Percentiles rank a stretch among this genome's conserved stretches.
phyloP scores from a whole-genome alignment of 1,140 invertebrate species.

The Papilio polytes region DNA sequence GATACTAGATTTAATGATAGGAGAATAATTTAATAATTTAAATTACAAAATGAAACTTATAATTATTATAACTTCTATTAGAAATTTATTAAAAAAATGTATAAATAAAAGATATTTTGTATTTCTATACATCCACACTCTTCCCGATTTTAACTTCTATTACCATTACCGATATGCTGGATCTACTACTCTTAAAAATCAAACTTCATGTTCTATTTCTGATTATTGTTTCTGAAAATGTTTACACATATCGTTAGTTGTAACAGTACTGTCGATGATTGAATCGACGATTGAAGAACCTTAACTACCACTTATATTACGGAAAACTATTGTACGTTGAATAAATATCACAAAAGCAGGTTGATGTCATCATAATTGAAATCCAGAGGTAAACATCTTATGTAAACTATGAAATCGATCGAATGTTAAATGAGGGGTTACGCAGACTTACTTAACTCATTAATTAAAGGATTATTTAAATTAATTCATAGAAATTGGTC shows the following conservation, averaged over 20 bases:
- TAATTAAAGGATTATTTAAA: constrained; percentile 20
- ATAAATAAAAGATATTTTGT: too few species aligned
- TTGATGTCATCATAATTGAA: constrained; percentile 15
- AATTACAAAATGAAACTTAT: constrained; percentile 12
- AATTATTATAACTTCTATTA: too few species aligned
- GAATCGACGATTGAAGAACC: neutral
- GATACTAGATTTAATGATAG: constrained; percentile 72
- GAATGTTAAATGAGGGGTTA: constrained; percentile 16
- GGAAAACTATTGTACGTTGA: constrained; percentile 8
- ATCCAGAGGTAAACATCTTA: neutral
- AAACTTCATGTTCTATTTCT: too few species aligned
- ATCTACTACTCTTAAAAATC: too few species aligned
- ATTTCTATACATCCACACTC: too few species aligned
- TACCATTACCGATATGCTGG: too few species aligned
- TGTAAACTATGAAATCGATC: constrained; percentile 16
- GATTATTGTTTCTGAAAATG: neutral
- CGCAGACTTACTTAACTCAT: neutral
- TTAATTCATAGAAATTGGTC: neutral
- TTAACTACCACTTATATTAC: constrained; percentile 4
- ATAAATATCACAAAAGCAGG: constrained; percentile 2
- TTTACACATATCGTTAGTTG: neutral
- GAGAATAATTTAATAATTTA: constrained; percentile 60
- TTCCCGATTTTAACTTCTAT: neutral
- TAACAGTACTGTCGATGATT: neutral
- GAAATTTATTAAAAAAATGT: too few species aligned